Evolutionary conservation across 35 echinoderm and acorn worm species (phyloP).

Genomic region (Acanthaster planci): DNA sequence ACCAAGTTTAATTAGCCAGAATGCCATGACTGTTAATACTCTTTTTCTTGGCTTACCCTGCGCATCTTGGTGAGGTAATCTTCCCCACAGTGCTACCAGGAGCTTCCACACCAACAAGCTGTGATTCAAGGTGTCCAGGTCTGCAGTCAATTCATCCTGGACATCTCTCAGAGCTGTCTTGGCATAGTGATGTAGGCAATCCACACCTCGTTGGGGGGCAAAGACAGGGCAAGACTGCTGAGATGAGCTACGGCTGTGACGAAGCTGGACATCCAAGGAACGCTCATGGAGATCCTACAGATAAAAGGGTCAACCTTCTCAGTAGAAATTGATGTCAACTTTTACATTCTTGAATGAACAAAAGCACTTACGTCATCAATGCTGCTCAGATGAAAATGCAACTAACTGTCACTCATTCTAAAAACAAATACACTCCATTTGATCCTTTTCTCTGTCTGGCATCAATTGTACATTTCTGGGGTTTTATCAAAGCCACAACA

Average conservation of each 20-base stretch:
- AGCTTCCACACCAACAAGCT: conserved; percentile 69
- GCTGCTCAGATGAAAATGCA: too few relatives aligned
- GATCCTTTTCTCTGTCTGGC: too few relatives aligned
- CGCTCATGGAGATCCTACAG: conserved; percentile 64
- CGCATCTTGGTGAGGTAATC: conserved; percentile 62
- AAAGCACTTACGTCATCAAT: too few relatives aligned
- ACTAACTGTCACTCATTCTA: too few relatives aligned
- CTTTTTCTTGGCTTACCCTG: conserved; percentile 7
- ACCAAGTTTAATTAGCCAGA: neutral
- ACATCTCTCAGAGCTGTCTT: conserved; percentile 58
- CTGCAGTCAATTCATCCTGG: conserved; percentile 50
- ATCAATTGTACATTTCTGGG: too few relatives aligned
- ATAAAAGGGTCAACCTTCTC: neutral
- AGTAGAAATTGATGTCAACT: too few relatives aligned
- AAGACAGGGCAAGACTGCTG: conserved; percentile 75
- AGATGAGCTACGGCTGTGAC: conserved; percentile 74
- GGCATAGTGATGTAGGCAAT: conserved; percentile 79
- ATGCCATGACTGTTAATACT: neutral
- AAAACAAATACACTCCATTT: too few relatives aligned
- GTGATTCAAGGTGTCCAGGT: conserved; percentile 66
- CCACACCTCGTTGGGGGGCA: conserved; percentile 67
- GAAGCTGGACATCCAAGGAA: conserved; percentile 65
- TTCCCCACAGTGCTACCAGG: conserved; percentile 88
- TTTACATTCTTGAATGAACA: too few relatives aligned
- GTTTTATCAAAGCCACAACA: too few relatives aligned